phyloP scores from a whole-genome alignment of 1,140 invertebrate genomes.

The Brevipalpus yothersi region DNA sequence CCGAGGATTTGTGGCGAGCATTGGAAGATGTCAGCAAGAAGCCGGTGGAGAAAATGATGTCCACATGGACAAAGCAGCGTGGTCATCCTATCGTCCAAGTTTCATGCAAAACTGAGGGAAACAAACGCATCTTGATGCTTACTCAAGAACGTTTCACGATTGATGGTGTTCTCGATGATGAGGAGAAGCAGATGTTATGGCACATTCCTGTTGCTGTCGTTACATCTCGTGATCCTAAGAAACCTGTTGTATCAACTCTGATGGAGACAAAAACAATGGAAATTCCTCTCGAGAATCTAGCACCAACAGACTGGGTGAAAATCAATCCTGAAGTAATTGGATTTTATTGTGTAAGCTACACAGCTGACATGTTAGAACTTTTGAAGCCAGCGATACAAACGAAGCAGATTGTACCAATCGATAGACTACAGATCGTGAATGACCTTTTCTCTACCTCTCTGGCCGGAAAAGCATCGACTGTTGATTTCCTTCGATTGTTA shows the following conservation, averaged over 20 bases:
- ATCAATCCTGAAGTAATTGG: conserved; percentile 25
- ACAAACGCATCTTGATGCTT: conserved; percentile 37
- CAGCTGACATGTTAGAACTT: conserved; percentile 42
- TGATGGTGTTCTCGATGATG: conserved; percentile 30
- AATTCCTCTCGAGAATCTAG: conserved; percentile 15
- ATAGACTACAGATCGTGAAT: conserved; percentile 66
- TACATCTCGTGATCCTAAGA: conserved; percentile 37
- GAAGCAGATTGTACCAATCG: conserved; percentile 53
- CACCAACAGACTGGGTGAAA: conserved; percentile 7
- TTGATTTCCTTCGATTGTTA: conserved; percentile 44
- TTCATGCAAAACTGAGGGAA: conserved; percentile 16
- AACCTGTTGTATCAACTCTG: conserved; percentile 32
- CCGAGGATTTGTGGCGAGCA: conserved; percentile 79
- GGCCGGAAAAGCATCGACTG: conserved; percentile 46
- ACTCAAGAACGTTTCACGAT: conserved; percentile 66
- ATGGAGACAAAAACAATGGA: conserved; percentile 28
- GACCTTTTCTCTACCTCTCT: conserved; percentile 24
- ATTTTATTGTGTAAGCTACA: conserved; percentile 51
- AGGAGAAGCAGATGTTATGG: conserved; percentile 30
- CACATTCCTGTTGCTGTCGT: conserved; percentile 70
- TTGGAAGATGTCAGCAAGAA: conserved; percentile 71
- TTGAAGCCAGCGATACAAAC: conserved; percentile 52
- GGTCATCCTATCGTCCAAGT: conserved; percentile 51
- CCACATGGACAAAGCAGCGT: conserved; percentile 77
- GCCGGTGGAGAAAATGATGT: conserved; percentile 75